Conservation (phyloP, 2,113 vertebrate species). For the Rhabdomys dilectus region DNA sequence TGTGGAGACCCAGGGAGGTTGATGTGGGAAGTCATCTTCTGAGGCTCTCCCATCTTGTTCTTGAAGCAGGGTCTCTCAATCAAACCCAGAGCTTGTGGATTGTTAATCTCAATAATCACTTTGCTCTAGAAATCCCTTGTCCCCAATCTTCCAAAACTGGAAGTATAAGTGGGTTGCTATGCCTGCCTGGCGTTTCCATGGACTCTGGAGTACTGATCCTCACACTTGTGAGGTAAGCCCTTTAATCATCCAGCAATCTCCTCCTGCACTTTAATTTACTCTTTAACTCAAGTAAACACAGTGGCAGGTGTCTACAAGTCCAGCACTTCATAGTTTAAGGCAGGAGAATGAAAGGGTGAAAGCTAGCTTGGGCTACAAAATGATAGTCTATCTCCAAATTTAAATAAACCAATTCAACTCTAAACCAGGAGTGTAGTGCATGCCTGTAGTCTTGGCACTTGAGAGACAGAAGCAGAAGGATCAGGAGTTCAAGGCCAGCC, state of each 20-base stretch:
- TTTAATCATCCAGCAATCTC: background rate
- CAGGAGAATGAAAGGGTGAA: background rate
- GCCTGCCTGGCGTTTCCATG: background rate
- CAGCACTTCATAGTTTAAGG: background rate
- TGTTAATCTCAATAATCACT: background rate
- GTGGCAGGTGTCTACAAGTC: background rate
- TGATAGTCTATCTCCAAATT: background rate
- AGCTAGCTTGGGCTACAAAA: background rate
- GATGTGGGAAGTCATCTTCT: background rate
- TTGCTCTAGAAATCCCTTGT: background rate
- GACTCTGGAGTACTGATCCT: background rate
- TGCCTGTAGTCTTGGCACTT: background rate
- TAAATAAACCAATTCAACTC: background rate
- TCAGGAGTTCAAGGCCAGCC: background rate
- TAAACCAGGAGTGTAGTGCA: background rate
- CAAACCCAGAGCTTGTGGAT: background rate
- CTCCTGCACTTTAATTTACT: background rate
- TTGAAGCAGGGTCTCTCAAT: background rate
- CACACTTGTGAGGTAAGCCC: background rate
- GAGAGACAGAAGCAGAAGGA: background rate
- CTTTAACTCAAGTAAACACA: background rate
- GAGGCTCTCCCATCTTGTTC: background rate
- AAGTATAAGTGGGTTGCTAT: background rate
- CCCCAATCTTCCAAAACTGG: background rate
- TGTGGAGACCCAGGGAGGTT: background rate